Evolutionary conservation across 2,113 vertebrate genomes (phyloP).

Genomic region (Miniopterus natalensis): DNA sequence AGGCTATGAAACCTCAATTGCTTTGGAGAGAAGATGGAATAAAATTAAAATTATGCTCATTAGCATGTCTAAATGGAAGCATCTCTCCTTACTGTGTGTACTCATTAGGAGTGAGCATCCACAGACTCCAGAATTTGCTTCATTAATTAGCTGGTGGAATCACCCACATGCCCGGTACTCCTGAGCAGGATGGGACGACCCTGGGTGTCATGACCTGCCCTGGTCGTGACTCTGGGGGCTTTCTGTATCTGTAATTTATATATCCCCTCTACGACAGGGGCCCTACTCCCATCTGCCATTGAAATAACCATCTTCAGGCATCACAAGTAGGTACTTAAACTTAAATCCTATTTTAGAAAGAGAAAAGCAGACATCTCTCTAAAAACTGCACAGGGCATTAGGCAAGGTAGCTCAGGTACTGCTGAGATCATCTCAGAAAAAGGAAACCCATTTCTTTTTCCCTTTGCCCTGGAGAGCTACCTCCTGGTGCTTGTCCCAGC

Average conservation of each 20-base stretch:
- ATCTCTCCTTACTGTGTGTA: slow-evolving; percentile 84
- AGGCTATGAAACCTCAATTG: slow-evolving; percentile 85
- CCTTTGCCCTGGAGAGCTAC: not conserved
- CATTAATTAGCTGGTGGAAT: slow-evolving; percentile 87
- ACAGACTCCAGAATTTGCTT: slow-evolving; percentile 87
- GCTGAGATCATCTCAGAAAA: slow-evolving; percentile 13
- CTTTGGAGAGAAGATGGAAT: slow-evolving; percentile 85
- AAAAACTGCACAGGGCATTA: slow-evolving; percentile 65
- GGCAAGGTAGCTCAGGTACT: not conserved
- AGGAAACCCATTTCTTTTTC: not conserved
- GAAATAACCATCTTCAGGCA: slow-evolving; percentile 75
- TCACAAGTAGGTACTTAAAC: slow-evolving; percentile 77
- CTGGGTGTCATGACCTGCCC: slow-evolving; percentile 68
- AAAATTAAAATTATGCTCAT: slow-evolving; percentile 88
- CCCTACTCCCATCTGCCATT: slow-evolving; percentile 78
- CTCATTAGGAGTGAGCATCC: slow-evolving; percentile 86
- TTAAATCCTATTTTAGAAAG: slow-evolving; percentile 78
- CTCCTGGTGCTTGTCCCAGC: not conserved
- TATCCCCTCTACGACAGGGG: slow-evolving; percentile 61
- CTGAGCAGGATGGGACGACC: slow-evolving; percentile 80
- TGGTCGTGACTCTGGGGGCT: slow-evolving; percentile 78
- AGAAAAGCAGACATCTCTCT: slow-evolving; percentile 72
- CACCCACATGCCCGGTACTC: slow-evolving; percentile 76
- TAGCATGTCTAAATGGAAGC: slow-evolving; percentile 87
- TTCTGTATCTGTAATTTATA: slow-evolving; percentile 75